A percentile compares a stretch with the other conserved stretches of the same genome.
Conservation (phyloP, 2,888 invertebrate genomes). For the Xylota segnis region DNA sequence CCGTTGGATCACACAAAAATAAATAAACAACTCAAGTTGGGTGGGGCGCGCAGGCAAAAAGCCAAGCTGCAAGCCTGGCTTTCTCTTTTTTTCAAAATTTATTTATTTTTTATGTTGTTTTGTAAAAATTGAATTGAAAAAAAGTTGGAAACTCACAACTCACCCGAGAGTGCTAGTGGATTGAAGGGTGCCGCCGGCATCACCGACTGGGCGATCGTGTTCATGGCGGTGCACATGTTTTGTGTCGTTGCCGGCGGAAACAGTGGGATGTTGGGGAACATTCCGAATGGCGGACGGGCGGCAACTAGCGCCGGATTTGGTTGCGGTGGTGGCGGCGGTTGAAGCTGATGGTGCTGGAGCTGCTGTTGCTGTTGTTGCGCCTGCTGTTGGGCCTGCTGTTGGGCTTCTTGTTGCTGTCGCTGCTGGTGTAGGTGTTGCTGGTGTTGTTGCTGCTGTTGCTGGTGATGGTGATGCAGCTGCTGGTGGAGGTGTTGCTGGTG, state of each 20-base stretch:
- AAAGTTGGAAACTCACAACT: slow-evolving; percentile 79
- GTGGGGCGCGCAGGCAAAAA: background rate
- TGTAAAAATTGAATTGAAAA: slow-evolving; percentile 50
- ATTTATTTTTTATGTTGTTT: slow-evolving; percentile 30
- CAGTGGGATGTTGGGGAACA: slow-evolving; percentile 84
- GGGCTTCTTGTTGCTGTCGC: slow-evolving; percentile 81
- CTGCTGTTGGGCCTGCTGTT: slow-evolving; percentile 81
- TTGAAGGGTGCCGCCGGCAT: slow-evolving; percentile 94
- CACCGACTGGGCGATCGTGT: slow-evolving; percentile 92
- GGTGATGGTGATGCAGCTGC: slow-evolving; percentile 81
- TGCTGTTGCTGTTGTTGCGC: slow-evolving; percentile 78
- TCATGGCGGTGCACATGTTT: slow-evolving; percentile 91
- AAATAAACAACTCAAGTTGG: slow-evolving; percentile 41
- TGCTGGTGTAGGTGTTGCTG: slow-evolving; percentile 80
- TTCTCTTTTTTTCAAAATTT: background rate
- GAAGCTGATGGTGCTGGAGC: slow-evolving; percentile 78
- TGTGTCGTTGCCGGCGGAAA: slow-evolving; percentile 87
- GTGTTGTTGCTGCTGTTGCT: slow-evolving; percentile 83
- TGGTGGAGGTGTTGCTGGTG: slow-evolving; percentile 83
- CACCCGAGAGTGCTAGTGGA: slow-evolving; percentile 92
- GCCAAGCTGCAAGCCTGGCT: background rate
- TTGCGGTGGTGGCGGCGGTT: slow-evolving; percentile 79
- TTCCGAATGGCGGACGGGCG: slow-evolving; percentile 83
- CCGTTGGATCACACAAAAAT: slow-evolving; percentile 43
- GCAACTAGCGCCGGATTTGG: slow-evolving; percentile 80